Conservation (phyloP, 2,888 invertebrate genomes). For the Tupiocoris notatus region DNA sequence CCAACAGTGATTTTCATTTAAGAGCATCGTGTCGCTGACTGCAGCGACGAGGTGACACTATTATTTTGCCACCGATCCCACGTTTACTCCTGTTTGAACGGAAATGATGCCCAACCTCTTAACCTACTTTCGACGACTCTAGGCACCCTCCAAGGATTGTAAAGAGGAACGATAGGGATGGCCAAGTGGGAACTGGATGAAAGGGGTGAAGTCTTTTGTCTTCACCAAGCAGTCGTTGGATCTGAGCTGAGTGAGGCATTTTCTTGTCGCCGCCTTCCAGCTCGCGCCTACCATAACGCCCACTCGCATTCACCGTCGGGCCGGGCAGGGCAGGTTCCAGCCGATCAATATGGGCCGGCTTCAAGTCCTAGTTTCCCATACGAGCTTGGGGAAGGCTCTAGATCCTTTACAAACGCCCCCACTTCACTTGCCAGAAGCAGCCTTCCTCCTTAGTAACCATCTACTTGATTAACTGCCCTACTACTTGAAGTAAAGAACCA, state of each 20-base stretch:
- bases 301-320: background rate
- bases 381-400: background rate
- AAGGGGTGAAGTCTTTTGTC: background rate
- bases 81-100: background rate
- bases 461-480: too few species aligned
- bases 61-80: background rate
- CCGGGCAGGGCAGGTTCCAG: background rate
- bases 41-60: background rate
- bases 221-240: background rate
- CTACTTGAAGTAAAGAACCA: too few species aligned
- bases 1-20: too few species aligned
- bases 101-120: background rate
- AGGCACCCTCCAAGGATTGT: background rate
- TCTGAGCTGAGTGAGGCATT: background rate
- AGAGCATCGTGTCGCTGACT: background rate
- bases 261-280: background rate
- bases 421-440: too few species aligned
- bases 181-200: background rate
- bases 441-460: too few species aligned
- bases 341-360: background rate
- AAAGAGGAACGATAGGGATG: background rate
- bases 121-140: background rate
- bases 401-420: too few species aligned
- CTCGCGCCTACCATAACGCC: background rate
- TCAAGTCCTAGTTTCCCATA: background rate